Evolutionary conservation across 2,888 invertebrate species (phyloP), one percentile per base, ranked within the genome.

Genomic region (Drosophila putrida): DNA sequence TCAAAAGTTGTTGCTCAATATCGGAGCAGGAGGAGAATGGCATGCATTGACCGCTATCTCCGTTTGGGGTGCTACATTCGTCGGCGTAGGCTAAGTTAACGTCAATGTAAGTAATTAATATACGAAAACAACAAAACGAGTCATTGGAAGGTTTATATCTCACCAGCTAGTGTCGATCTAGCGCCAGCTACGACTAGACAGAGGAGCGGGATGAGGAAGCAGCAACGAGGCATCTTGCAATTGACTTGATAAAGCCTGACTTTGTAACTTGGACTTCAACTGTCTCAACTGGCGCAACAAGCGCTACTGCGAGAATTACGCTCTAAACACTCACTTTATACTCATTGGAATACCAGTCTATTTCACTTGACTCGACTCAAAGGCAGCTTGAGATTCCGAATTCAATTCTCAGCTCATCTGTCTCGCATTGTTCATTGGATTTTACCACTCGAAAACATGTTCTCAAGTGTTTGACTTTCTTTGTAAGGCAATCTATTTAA

Each of bases 1-100:
- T 13, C 47, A 58, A 11, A 2, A 88, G 74, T 4, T 74, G 57
- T 35, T 73, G 58, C 62, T 80, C 84, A 8, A 82, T 80, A 20
- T 64, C 75, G 63, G 62, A 55, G 55, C 90, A 90, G 31, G 90
- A 90, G 69, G 76, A 59, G 25, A 74, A 77, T 8, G 91, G 91
- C 63, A 90, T 64, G 55, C 90, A 90, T 15, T 63, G 73, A 4
- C 91, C 90, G 15, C 28, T 46, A 4, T 71, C 62, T 13, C 80
- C 75, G 39, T 73, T 66, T 9, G 87, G 80, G 4, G 87, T 77
- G n/a, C n/a, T 51, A 50, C 90, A 90, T 0, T 72, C 75, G 27
- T 76, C 77, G 44, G 55, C 90, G 47, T 91, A 90, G 60, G 75
- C 91, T 91, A 49, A 10, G 11, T 15, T 50, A 55, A 49, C 61